Conservation (phyloP, 2,797 vertebrate species). For the Clarias platycephalus region DNA sequence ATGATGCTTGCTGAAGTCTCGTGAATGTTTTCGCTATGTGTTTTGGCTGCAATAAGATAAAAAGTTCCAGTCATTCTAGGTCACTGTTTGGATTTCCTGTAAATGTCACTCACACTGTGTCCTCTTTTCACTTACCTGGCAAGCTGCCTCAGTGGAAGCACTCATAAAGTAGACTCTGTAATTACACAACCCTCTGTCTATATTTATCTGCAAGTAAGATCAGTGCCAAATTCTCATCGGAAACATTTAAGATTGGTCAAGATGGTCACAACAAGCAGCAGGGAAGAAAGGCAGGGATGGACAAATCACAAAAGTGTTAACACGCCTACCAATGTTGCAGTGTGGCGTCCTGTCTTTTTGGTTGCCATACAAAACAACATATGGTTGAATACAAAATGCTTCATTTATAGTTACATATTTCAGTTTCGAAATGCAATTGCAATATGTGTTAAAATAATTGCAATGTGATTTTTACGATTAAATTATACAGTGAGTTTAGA, state of each 20-base stretch:
- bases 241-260: neutral
- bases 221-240: neutral
- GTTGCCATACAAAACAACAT: too few species aligned
- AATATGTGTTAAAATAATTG: too few species aligned
- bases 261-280: neutral
- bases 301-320: neutral
- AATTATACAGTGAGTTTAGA: too few species aligned
- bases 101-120: constrained; percentile 21
- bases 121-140: constrained; percentile 23
- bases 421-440: too few species aligned
- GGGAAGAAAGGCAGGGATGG: neutral
- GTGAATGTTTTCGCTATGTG: neutral
- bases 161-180: constrained; percentile 29
- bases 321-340: neutral
- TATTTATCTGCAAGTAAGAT: constrained; percentile 23
- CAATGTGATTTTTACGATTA: too few species aligned
- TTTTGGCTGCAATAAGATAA: constrained; percentile 9
- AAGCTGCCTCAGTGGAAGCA: neutral
- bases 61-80: constrained; percentile 6
- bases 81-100: constrained; percentile 18
- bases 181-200: constrained; percentile 32
- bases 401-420: too few species aligned
- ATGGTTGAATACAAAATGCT: too few species aligned
- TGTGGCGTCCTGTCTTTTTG: neutral
- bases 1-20: neutral